Conservation (phyloP, 2,113 vertebrate species). For the Petroica traversi region DNA sequence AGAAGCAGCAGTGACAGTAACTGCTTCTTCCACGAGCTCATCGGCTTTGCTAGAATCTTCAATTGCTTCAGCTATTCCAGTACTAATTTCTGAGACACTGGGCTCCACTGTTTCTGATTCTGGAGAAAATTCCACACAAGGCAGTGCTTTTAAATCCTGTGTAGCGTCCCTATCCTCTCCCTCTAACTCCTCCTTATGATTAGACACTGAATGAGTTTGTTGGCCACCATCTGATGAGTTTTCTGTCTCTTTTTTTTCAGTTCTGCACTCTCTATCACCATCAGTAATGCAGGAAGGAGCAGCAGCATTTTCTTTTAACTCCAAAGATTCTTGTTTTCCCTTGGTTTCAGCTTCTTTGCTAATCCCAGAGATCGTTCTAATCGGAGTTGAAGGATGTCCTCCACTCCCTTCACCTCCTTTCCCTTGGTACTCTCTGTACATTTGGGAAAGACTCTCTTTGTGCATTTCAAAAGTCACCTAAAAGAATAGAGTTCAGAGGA, state of each 20-base stretch:
- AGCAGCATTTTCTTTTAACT: conserved; percentile 22
- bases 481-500: conserved; percentile 14
- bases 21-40: conserved; percentile 31
- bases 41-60: conserved; percentile 46
- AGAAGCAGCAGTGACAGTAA: conserved; percentile 46
- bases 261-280: conserved; percentile 19
- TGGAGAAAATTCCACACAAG: background rate
- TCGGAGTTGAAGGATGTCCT: conserved; percentile 2
- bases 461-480: conserved; percentile 97
- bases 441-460: conserved; percentile 86
- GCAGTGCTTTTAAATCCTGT: background rate
- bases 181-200: conserved; percentile 31
- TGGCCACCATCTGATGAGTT: conserved; percentile 51
- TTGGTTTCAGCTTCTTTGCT: conserved; percentile 67
- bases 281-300: background rate
- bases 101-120: background rate
- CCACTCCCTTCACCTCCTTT: conserved; percentile 69
- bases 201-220: background rate
- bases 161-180: background rate
- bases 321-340: conserved; percentile 22
- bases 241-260: conserved; percentile 65
- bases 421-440: conserved; percentile 87
- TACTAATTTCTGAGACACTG: conserved; percentile 33
- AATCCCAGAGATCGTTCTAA: conserved; percentile 78
- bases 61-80: conserved; percentile 58